Base-by-base conservation (phyloP, 1,140 invertebrate species). In the Coelopa frigida region DNA sequence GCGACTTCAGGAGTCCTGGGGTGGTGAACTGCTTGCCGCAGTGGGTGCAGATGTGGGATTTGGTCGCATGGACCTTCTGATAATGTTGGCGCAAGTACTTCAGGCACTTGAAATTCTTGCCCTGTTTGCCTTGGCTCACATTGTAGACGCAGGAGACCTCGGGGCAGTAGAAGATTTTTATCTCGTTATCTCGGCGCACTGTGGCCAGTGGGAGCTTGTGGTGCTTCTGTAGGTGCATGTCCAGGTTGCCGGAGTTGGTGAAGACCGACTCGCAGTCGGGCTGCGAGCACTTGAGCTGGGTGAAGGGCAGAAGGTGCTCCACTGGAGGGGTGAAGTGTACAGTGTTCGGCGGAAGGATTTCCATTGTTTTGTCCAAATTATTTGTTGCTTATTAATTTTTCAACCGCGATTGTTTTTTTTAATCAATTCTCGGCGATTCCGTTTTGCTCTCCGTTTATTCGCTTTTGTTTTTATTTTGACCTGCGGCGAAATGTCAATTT, bases 61-160 rank as follows among this genome's bases (percentile, higher is more conserved):
- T 80, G 10, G 71, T 63, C 4, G 73, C 72, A 46, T 81, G 79
- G 8, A 77, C 73, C 63, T 80, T 81, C 23, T 78, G 59, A 55
- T 75, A 80, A 56, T 81, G 79, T 70, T 80, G 59, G 31, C 61
- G 56, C 14, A 71, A 36, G 22, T 50, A 43, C 48, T 70, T 71
- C 6, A 68, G 44, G 21, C 46, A 49, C 50, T 54, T 61, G 44
- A 71, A 71, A 24, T 39, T 17, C 38, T 44, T 51, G 15, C 20
- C 24, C 22, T 36, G 10, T 37, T 49, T 42, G 10, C 49, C 58
- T 17, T 49, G 41, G 27, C 8, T 10, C 20, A 33, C 33, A 48
- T 59, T 42, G 49, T 68, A 71, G 15, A 42, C 20, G 46, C 69
- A 71, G 7, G 42, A 39, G 4, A 41, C 3, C 23, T 56, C 49